A percentile compares a stretch with the other conserved stretches of the same genome.
phyloP scores from a whole-genome alignment of 2,113 vertebrate species.

The Hydrochoerus hydrochaeris region DNA sequence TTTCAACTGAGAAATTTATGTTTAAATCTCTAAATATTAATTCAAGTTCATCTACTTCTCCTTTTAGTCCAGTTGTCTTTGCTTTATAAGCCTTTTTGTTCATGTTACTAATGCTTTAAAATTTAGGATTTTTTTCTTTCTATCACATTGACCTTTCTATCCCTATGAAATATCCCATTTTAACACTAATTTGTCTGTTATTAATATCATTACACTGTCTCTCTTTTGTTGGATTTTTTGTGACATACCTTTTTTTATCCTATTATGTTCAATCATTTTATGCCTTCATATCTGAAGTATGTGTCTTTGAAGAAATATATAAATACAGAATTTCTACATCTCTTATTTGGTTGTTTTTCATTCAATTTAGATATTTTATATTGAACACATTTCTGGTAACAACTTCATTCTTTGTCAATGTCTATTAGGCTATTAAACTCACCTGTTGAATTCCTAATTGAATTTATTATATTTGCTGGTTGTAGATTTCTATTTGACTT shows the following conservation, averaged over 20 bases:
- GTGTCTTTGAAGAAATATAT: not conserved
- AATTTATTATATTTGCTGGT: not conserved
- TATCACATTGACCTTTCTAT: not conserved
- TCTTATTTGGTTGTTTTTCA: not conserved
- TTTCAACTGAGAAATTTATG: not conserved
- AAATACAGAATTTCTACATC: not conserved
- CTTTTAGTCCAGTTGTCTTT: not conserved
- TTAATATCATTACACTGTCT: not conserved
- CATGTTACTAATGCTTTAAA: not conserved
- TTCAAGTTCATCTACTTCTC: not conserved
- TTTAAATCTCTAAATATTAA: not conserved
- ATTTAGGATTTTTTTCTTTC: not conserved
- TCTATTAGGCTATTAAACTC: not conserved
- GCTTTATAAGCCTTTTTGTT: not conserved
- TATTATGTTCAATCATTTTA: not conserved
- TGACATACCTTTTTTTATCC: not conserved
- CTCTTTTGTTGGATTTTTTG: not conserved
- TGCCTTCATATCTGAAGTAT: not conserved
- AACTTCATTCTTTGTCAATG: not conserved
- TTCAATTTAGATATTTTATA: not conserved
- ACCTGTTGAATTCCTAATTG: not conserved
- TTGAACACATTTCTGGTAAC: not conserved
- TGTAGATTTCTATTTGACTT: not conserved
- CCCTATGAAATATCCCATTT: not conserved
- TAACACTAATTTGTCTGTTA: not conserved